A percentile compares a stretch with the other conserved stretches of the same genome.
phyloP scores from a whole-genome alignment of 2,113 vertebrate genomes.

The Otus sunia region DNA sequence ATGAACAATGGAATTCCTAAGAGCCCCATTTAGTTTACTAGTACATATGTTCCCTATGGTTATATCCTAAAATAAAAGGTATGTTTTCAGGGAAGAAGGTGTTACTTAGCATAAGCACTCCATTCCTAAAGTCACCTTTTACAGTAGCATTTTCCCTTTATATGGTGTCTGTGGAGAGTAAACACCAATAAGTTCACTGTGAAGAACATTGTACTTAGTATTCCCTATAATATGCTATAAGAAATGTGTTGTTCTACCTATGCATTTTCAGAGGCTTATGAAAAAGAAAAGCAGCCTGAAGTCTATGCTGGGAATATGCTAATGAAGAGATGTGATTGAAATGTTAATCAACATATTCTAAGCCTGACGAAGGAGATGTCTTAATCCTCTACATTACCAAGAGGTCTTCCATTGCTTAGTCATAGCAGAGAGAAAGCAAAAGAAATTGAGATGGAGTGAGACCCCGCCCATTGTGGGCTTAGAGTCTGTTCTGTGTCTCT shows the following conservation, averaged over 20 bases:
- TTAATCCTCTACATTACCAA: background rate
- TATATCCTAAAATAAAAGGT: background rate
- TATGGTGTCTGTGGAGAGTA: background rate
- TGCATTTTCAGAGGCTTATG: background rate
- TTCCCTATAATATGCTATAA: background rate
- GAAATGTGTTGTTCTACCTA: background rate
- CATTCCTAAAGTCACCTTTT: background rate
- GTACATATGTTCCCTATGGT: background rate
- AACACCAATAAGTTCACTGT: background rate
- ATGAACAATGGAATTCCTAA: background rate
- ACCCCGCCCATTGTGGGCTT: background rate
- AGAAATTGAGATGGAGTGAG: background rate
- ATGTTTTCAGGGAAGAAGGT: background rate
- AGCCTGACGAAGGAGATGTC: background rate
- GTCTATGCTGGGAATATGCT: slow-evolving; percentile 11
- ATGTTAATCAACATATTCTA: slow-evolving; percentile 15
- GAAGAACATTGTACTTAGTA: background rate
- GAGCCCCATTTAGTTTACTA: background rate
- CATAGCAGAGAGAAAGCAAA: background rate
- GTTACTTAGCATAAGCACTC: background rate
- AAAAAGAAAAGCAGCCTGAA: slow-evolving; percentile 3
- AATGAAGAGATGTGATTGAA: slow-evolving; percentile 38
- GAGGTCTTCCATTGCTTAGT: background rate
- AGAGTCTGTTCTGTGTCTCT: background rate
- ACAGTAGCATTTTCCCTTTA: background rate